Evolutionary conservation across 2,113 vertebrate genomes (phyloP), one percentile per base, ranked within the genome.

Genomic region (Tonatia bakeri): DNA sequence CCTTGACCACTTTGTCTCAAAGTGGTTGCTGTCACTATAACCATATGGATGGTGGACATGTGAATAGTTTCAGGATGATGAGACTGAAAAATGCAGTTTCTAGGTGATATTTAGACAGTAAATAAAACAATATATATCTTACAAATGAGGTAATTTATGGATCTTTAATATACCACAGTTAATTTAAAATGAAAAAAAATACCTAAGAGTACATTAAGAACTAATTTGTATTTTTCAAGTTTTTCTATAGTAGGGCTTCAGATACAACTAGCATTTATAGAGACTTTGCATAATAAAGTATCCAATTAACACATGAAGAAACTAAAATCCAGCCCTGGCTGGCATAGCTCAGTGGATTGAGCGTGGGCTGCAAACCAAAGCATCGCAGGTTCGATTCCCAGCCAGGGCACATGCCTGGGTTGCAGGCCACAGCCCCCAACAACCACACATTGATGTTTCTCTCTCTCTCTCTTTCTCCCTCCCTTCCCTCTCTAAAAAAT

Each of bases 121-220:
- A 91, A 73, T 67, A 79, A 91, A 83, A 56, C 5, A 52, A 26
- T 43, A 47, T 54, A 26, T 56, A 9, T 7, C 10, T 0, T n/a
- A 1, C 0, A 92, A 90, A 43, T 67, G 17, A 26, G 70, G 7
- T 45, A 83, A 82, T 11, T n/a, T 81, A 56, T 19, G 16, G 7
- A 15, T 33, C 12, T 81, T 96, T 64, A n/a, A 77, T 69, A 61
- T 24, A 59, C 40, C 38, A 45, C 17, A 28, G 4, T 50, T 83
- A 56, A n/a, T 6, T 64, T 96, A 54, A 88, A 69, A 84, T 31
- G 15, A 84, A 88, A 82, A 82, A 15, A 72, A 67, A 67, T 45
- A 83, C 5, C 61, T 56, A 72, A 16, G 10, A 65, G 1, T 52
- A 73, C 26, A 83, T 70, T 7, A 92, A 65, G 5, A 88, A n/a